Percentiles rank a stretch among this genome's conserved stretches.
phyloP scores from a whole-genome alignment of 2,888 invertebrate species.

The Xestia ashworthii region DNA sequence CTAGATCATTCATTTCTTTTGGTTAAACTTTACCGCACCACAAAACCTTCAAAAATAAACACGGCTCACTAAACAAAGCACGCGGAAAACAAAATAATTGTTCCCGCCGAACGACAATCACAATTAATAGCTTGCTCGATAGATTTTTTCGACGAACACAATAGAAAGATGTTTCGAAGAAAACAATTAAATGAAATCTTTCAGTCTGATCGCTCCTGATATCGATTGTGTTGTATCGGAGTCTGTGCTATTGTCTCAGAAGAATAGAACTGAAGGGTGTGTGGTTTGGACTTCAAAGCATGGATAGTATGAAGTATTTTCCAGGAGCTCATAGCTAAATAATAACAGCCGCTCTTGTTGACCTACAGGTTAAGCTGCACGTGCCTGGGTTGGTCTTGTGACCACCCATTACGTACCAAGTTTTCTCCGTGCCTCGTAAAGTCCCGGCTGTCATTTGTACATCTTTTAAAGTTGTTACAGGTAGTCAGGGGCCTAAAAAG shows the following conservation, averaged over 20 bases:
- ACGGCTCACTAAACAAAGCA: constrained; percentile 33
- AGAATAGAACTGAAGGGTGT: constrained; percentile 29
- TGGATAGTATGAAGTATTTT: no score
- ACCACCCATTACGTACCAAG: no score
- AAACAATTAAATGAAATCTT: constrained; percentile 61
- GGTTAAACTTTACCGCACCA: neutral
- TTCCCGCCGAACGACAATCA: constrained; percentile 39
- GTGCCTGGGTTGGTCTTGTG: no score
- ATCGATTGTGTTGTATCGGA: constrained; percentile 42
- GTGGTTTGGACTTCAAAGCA: constrained; percentile 12
- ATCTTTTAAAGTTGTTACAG: no score
- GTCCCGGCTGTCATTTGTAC: no score
- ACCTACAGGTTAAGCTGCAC: no score
- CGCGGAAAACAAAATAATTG: constrained; percentile 27
- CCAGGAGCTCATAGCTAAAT: no score
- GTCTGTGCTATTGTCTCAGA: constrained; percentile 40
- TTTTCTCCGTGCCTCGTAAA: no score
- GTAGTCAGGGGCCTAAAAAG: no score
- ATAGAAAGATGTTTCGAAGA: constrained; percentile 52
- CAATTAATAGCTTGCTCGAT: constrained; percentile 50
- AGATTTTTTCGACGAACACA: constrained; percentile 46
- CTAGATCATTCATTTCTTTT: no score
- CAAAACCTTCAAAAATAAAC: constrained; percentile 19
- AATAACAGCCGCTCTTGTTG: no score
- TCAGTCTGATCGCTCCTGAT: constrained; percentile 26